Evolutionary conservation across 2,113 vertebrate species (phyloP).

Genomic region (Indicator indicator): DNA sequence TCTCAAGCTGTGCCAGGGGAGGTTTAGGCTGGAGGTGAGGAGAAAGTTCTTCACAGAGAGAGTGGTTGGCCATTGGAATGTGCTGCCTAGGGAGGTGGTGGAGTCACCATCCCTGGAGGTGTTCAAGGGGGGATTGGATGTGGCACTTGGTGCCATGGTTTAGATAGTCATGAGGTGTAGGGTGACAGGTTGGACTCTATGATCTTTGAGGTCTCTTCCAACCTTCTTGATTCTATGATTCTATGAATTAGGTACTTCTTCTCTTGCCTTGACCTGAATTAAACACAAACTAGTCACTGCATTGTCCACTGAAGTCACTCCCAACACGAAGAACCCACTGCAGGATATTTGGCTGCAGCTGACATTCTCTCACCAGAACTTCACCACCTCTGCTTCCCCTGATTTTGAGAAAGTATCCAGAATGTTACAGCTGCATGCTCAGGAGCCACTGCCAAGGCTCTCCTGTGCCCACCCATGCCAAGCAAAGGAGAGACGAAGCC

Average conservation of each 20-base stretch:
- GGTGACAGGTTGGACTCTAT: no score
- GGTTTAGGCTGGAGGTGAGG: no score
- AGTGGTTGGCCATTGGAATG: no score
- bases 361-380: neutral
- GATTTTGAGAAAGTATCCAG: neutral
- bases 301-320: neutral
- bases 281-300: neutral
- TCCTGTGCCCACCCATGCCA: neutral
- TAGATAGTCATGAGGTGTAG: no score
- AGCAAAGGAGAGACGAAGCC: neutral
- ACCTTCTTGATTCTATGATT: no score
- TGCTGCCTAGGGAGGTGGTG: no score
- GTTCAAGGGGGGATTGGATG: no score
- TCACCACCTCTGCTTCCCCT: neutral
- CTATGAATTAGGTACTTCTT: neutral
- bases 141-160: no score
- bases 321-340: fast-evolving
- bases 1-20: no score
- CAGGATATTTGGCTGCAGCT: neutral
- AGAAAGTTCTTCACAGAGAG: no score
- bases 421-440: fast-evolving
- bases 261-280: neutral
- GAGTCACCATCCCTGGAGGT: no score
- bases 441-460: fast-evolving
- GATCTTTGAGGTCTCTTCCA: no score